Evolutionary conservation across 2,113 vertebrate species (phyloP).

Genomic region (Triplophysa dalaica): DNA sequence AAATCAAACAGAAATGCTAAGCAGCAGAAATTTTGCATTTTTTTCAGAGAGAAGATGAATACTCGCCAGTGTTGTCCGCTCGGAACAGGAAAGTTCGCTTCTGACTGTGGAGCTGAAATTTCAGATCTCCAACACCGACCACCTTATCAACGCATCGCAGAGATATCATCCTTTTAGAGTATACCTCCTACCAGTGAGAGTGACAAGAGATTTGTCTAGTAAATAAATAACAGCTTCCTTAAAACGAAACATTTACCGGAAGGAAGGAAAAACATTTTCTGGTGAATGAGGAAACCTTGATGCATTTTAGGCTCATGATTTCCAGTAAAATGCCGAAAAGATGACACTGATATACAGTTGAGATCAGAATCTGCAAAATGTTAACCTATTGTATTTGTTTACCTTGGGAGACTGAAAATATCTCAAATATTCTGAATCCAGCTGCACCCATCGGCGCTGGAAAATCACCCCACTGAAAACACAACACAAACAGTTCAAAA

Average conservation of each 20-base stretch:
- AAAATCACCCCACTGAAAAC: constrained; percentile 76
- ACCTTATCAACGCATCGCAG: constrained; percentile 69
- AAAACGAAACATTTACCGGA: not conserved
- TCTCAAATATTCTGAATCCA: constrained; percentile 71
- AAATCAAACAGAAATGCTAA: too few relatives aligned
- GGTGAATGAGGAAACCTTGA: not conserved
- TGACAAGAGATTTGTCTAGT: not conserved
- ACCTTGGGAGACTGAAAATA: constrained; percentile 82
- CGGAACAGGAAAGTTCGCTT: constrained; percentile 80
- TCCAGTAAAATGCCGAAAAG: not conserved
- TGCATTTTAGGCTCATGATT: not conserved
- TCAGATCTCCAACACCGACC: constrained; percentile 68
- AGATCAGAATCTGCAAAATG: too few relatives aligned
- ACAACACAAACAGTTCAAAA: not conserved
- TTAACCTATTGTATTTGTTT: not conserved
- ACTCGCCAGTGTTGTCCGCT: constrained; percentile 76
- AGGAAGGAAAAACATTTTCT: not conserved
- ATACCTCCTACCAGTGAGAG: constrained; percentile 70
- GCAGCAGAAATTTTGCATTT: not conserved
- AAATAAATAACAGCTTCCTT: constrained; percentile 18
- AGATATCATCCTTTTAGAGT: constrained; percentile 79
- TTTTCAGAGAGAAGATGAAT: not conserved
- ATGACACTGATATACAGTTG: too few relatives aligned
- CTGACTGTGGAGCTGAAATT: constrained; percentile 79
- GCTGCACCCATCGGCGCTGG: constrained; percentile 80